These are phyloP conservation scores for Isoperla grammatica DNA, from an alignment of 2,888 invertebrate species.

Conservation along the genomic window DNA sequence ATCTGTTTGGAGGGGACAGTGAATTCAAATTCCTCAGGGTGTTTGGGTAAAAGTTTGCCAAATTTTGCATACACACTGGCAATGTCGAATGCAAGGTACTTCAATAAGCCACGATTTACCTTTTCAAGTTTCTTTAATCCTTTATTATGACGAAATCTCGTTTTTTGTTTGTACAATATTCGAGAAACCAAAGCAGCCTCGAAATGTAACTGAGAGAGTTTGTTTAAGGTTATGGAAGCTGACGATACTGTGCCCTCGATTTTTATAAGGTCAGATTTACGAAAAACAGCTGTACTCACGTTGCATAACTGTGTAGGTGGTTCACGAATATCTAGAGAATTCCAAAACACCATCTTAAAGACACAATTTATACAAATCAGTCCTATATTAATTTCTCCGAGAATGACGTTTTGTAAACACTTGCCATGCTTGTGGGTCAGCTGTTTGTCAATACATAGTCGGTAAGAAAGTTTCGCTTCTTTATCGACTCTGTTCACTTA, in stretches of 20 bases:
- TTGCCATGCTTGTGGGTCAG: too few relatives aligned
- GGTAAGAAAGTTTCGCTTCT: too few relatives aligned
- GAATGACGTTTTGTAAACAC: too few relatives aligned
- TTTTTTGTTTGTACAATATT: background rate
- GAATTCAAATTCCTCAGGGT: too few relatives aligned
- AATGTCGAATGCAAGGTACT: background rate
- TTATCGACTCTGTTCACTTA: too few relatives aligned
- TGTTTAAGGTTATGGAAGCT: background rate
- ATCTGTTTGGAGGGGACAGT: slow-evolving; percentile 53
- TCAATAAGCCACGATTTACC: background rate
- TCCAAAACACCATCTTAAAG: slow-evolving; percentile 9
- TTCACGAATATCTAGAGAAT: background rate
- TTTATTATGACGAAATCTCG: background rate
- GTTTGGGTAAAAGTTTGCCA: background rate
- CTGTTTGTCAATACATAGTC: too few relatives aligned
- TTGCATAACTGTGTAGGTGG: background rate
- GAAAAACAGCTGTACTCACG: background rate
- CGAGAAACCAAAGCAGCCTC: slow-evolving; percentile 7
- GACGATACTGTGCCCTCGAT: background rate
- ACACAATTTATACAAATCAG: too few relatives aligned
- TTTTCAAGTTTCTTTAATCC: background rate
- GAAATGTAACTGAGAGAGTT: background rate
- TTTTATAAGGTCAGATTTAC: background rate
- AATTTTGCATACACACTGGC: background rate
- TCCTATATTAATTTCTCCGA: too few relatives aligned